Evolutionary conservation across 1,140 invertebrate species (phyloP), one percentile per base, ranked within the genome.

Genomic region (Homalodisca vitripennis): DNA sequence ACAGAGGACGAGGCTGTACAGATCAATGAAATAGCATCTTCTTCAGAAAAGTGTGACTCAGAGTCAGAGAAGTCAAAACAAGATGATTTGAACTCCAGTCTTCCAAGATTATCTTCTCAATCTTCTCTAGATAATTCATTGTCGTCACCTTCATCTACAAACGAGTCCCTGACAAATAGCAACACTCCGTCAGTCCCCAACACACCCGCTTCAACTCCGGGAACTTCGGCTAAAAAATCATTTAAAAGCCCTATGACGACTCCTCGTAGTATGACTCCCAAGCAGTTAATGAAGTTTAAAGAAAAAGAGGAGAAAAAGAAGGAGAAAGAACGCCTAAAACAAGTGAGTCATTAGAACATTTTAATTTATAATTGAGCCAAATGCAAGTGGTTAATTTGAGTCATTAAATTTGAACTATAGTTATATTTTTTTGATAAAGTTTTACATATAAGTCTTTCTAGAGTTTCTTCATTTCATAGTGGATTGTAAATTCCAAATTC

Each of bases 271-370:
- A 65, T 65, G 22, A 65, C 32, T 65, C 46, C 46, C 20, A 48
- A 65, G 20, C 63, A 53, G 53, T 20, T 53, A 66, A 14, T 26
- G 17, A 53, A 27, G 17, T 2, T 34, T 13, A 67, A 67, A 65
- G 31, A 67, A 48, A 26, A 24, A 29, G 31, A 70, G 62, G 51
- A 74, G 47, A 83, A 86, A 74, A 84, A 86, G 68, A 86, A 82
- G 72, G 79, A 82, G 67, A 87, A 86, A 76, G 78, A 82, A 63
- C 32, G 31, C 2, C 12, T 67, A 79, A 81, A 67, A 82, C 79
- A 71, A 77, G 77, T 60, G 24, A 26, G 26, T 53, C 20, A 17
- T 41, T 41, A 41, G 34, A 41, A 10, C 34, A 10, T 6, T 6
- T 41, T 41, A 41, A 41, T 17, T 41, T 41, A 41, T 41, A 17